phyloP scores from a whole-genome alignment of 2,113 vertebrate species.

The Halcyon senegalensis region DNA sequence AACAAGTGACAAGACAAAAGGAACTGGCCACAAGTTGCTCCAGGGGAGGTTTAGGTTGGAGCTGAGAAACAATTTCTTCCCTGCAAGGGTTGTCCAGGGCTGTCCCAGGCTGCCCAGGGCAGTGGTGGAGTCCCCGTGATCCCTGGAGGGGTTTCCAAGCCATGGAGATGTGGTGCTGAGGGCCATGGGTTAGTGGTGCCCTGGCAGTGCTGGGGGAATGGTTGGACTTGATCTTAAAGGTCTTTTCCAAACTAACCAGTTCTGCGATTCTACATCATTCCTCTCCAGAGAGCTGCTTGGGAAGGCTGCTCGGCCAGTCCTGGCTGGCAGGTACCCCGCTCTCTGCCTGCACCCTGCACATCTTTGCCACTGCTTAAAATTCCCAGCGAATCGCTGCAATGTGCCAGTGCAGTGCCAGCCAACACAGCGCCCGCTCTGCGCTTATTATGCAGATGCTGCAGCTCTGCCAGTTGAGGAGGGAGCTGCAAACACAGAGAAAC shows the following conservation, averaged over 20 bases:
- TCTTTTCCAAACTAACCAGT: not conserved
- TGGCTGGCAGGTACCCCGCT: not conserved
- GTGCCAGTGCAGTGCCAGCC: not conserved
- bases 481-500: not conserved
- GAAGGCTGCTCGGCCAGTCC: not conserved
- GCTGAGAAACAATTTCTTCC: too few species aligned
- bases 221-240: not conserved
- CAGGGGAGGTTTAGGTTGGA: too few species aligned
- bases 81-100: too few species aligned
- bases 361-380: not conserved
- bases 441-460: not conserved
- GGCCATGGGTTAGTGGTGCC: too few species aligned
- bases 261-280: not conserved
- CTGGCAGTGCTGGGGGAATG: not conserved
- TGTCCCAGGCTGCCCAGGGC: too few species aligned
- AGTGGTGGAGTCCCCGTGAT: too few species aligned
- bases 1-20: too few species aligned
- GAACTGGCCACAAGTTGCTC: too few species aligned
- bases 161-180: too few species aligned
- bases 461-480: not conserved
- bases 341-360: rapidly evolving
- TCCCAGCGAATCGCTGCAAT: rapidly evolving
- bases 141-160: too few species aligned
- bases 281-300: not conserved
- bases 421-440: not conserved